Conservation (phyloP, 1,140 invertebrate species). For the Scylla paramamosain region DNA sequence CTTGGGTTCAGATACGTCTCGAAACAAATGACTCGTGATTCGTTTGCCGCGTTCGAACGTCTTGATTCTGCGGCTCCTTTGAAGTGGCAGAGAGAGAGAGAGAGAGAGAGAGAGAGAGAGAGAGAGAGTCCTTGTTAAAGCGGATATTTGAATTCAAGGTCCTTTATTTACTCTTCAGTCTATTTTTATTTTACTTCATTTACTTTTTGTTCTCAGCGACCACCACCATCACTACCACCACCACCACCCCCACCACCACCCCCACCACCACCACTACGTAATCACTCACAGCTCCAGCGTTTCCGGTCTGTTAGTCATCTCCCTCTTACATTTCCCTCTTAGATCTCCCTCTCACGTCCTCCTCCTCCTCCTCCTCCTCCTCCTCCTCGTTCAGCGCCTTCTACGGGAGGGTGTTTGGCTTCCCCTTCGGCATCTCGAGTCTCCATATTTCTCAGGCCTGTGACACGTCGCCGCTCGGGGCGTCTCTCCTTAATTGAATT, state of each 20-base stretch:
- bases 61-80: too few relatives aligned
- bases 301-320: too few relatives aligned
- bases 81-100: background rate
- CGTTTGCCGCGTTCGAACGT: background rate
- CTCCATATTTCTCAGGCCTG: background rate
- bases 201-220: too few relatives aligned
- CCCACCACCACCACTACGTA: too few relatives aligned
- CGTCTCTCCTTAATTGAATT: background rate
- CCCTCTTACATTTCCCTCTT: too few relatives aligned
- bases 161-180: background rate
- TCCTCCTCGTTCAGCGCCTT: background rate
- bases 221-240: too few relatives aligned
- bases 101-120: conserved; percentile 16
- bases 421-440: background rate
- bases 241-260: too few relatives aligned
- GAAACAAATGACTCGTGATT: conserved; percentile 14
- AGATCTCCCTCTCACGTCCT: too few relatives aligned
- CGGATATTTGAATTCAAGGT: background rate
- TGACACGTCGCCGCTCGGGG: background rate
- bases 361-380: background rate
- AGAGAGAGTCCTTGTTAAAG: background rate
- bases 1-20: background rate
- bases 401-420: background rate
- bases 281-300: too few relatives aligned
- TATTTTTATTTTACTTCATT: background rate